phyloP scores from a whole-genome alignment of 2,888 invertebrate species.

The Aelia acuminata region DNA sequence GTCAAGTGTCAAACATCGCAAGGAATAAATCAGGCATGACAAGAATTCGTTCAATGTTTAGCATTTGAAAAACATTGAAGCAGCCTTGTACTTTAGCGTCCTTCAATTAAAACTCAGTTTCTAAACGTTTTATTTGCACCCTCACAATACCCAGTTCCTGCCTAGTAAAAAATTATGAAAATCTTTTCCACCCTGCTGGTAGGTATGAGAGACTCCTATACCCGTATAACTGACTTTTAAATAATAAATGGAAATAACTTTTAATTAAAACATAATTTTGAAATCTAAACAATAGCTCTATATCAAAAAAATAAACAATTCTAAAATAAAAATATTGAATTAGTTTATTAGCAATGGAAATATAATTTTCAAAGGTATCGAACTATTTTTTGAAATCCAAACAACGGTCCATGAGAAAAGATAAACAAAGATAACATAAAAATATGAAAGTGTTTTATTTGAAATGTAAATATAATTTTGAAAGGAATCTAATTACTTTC shows the following conservation, averaged over 20 bases:
- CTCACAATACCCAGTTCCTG: background rate
- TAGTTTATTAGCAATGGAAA: background rate
- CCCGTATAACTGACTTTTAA: too few relatives aligned
- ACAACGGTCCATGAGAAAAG: too few relatives aligned
- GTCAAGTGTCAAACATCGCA: background rate
- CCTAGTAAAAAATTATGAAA: background rate
- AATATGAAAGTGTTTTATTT: background rate
- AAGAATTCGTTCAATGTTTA: slow-evolving; percentile 23
- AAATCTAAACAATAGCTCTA: too few relatives aligned
- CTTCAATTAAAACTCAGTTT: slow-evolving; percentile 38
- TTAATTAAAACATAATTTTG: too few relatives aligned
- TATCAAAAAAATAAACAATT: background rate
- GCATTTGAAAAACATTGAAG: background rate
- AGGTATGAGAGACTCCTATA: too few relatives aligned
- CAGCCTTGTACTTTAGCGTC: background rate
- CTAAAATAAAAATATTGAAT: background rate
- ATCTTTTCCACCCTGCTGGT: background rate
- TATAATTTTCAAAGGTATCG: background rate
- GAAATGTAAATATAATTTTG: background rate
- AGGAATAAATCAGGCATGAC: slow-evolving; percentile 13
- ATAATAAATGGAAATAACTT: too few relatives aligned
- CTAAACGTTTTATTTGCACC: background rate
- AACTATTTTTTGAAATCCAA: background rate
- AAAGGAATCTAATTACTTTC: background rate
- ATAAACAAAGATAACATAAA: background rate